A percentile compares a stretch with the other conserved stretches of the same genome.
phyloP scores from a whole-genome alignment of 2,113 vertebrate genomes.

The Oplegnathus fasciatus region DNA sequence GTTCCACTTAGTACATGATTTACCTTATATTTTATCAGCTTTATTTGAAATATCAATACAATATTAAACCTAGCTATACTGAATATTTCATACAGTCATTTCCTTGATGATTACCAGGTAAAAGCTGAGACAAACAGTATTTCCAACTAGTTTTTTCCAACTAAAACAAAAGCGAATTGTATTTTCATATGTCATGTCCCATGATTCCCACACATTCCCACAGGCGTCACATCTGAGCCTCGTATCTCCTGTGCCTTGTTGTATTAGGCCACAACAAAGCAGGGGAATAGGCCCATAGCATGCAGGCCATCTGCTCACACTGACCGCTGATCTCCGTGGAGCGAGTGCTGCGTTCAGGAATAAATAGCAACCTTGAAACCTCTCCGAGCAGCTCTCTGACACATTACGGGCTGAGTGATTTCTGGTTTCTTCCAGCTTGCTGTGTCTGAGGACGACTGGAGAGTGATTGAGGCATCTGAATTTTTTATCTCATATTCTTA shows the following conservation, averaged over 20 bases:
- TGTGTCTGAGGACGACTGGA: conserved; percentile 1
- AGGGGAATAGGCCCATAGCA: conserved; percentile 29
- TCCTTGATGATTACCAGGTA: background rate
- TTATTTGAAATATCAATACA: background rate
- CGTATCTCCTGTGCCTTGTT: conserved; percentile 29
- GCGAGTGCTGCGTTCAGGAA: conserved; percentile 34
- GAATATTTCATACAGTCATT: background rate
- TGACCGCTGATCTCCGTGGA: conserved; percentile 57
- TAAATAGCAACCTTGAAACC: conserved; percentile 7
- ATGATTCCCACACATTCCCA: conserved; percentile 38
- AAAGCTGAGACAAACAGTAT: background rate
- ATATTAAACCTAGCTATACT: background rate
- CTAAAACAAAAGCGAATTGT: conserved; percentile 13
- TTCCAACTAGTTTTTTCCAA: background rate
- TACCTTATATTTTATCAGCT: background rate
- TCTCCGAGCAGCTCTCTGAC: conserved; percentile 24
- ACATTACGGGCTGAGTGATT: conserved; percentile 21
- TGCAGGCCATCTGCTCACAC: conserved; percentile 58
- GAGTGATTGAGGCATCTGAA: conserved; percentile 29
- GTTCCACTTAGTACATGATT: no score
- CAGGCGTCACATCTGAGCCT: conserved; percentile 53
- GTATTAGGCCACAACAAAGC: conserved; percentile 35
- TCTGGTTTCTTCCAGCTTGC: conserved; percentile 1
- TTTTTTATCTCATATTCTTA: conserved; percentile 32
- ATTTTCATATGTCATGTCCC: conserved; percentile 21